phyloP scores from a whole-genome alignment of 2,888 invertebrate genomes.

The Azorinus chamasolen region DNA sequence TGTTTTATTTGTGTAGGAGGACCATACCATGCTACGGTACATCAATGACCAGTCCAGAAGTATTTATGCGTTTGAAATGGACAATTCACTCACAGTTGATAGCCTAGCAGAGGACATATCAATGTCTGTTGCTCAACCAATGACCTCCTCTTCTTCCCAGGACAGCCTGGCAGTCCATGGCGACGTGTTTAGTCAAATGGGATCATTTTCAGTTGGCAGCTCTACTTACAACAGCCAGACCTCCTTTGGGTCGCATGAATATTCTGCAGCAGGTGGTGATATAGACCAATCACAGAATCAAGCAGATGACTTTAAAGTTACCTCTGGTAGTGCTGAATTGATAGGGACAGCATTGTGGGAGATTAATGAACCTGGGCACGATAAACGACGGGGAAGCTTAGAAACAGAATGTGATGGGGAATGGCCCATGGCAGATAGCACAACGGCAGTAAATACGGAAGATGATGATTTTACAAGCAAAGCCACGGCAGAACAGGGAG shows the following conservation, averaged over 20 bases:
- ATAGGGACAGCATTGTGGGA: constrained; percentile 71
- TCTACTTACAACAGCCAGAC: neutral
- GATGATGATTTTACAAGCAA: neutral
- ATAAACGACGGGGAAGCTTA: constrained; percentile 31
- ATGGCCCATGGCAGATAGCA: constrained; percentile 47
- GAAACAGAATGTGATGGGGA: constrained; percentile 18
- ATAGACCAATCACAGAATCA: too few species aligned
- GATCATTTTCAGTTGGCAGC: constrained; percentile 44
- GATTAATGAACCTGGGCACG: constrained; percentile 41
- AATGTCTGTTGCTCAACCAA: neutral
- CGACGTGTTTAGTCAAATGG: constrained; percentile 65
- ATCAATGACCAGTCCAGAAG: constrained; percentile 87
- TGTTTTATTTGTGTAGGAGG: constrained; percentile 86
- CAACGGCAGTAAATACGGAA: constrained; percentile 5
- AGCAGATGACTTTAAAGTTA: too few species aligned
- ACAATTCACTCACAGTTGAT: constrained; percentile 29
- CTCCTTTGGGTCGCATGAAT: too few species aligned
- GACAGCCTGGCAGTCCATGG: constrained; percentile 7
- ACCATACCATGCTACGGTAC: constrained; percentile 88
- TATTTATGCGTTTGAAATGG: constrained; percentile 86
- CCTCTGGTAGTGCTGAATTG: constrained; percentile 16
- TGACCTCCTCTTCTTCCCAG: constrained; percentile 7
- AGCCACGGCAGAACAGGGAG: constrained; percentile 11
- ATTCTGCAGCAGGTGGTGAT: too few species aligned
- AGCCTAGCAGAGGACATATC: neutral